Base-by-base conservation (phyloP, 2,113 vertebrate genomes). In the Hystrix cristata region DNA sequence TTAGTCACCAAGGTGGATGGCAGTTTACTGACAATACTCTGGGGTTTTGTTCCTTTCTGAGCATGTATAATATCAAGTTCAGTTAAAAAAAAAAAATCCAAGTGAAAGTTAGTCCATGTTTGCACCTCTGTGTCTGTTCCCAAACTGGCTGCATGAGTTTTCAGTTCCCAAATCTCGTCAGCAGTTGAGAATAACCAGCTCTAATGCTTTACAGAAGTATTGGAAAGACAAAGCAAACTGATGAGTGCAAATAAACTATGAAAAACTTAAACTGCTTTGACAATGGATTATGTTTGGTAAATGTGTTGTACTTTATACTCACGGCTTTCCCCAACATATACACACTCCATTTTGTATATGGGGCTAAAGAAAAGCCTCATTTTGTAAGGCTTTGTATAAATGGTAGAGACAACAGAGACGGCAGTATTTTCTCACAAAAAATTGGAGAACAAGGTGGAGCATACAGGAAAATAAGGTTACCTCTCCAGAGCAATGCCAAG, bases 401-500 rank as follows among this genome's bases (percentile, higher is more conserved):
- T 23, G 31, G 23, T 18, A 27, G 64, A 27, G 53, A 86, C 25
- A 14, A 38, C 38, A 38, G 31, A 19, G 43, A 74, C 3, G 34
- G 57, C 29, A 34, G 10, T 59, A 23, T 65, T 59, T 79, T 38
- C 13, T 27, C 5, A 29, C 14, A 67, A 21, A 48, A 16, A 72
- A 25, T 34, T n/a, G 59, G 29, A 59, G 21, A 74, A 31, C 6
- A 51, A 23, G 29, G 29, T 2, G 21, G 4, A 81, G 25, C 12
- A 55, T 18, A 34, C 1, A 11, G 71, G 12, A 34, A 69, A 31
- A 14, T 6, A 23, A 21, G 27, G 10, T 55, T 23, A 29, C n/a
- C 64, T 27, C 53, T 46, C 27, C 76, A 69, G 97, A 94, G 86
- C 90, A 87, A 34, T 13, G 1, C 19, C 43, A 78, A 89, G 83